Conservation (phyloP, 2,113 vertebrate species). For the Gallinago jamesoni region DNA sequence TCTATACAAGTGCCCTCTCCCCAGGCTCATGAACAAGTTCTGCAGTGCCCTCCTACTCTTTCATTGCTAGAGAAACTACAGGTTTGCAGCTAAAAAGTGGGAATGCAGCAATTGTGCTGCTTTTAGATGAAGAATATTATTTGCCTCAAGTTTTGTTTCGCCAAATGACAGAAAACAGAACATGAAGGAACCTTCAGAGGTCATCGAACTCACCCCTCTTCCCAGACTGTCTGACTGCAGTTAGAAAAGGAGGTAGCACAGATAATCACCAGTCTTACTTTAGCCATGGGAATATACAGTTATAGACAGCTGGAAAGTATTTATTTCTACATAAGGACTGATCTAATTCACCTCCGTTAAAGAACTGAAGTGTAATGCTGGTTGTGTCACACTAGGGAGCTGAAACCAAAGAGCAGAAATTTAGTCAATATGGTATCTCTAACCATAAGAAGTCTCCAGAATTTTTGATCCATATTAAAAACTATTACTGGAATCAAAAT, state of each 20-base stretch:
- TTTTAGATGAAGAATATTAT: neutral
- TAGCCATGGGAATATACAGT: neutral
- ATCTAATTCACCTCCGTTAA: constrained; percentile 10
- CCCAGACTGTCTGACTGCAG: neutral
- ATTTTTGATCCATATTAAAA: neutral
- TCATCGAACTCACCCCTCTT: neutral
- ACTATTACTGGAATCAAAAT: neutral
- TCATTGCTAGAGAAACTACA: neutral
- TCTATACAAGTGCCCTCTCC: neutral
- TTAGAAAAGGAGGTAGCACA: neutral
- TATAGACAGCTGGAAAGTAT: neutral
- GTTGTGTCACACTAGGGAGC: neutral
- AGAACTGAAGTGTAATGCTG: neutral
- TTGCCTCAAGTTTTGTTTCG: neutral
- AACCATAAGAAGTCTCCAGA: neutral
- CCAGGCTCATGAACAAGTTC: neutral
- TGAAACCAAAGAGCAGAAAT: constrained; percentile 2
- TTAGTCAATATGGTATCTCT: neutral
- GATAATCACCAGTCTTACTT: neutral
- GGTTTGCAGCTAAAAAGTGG: neutral
- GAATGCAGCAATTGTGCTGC: neutral
- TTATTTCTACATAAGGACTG: neutral
- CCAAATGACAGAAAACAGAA: neutral
- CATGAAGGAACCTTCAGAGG: neutral
- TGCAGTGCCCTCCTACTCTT: neutral